Conservation (phyloP, 2,113 vertebrate genomes). For the Podarcis cretensis region DNA sequence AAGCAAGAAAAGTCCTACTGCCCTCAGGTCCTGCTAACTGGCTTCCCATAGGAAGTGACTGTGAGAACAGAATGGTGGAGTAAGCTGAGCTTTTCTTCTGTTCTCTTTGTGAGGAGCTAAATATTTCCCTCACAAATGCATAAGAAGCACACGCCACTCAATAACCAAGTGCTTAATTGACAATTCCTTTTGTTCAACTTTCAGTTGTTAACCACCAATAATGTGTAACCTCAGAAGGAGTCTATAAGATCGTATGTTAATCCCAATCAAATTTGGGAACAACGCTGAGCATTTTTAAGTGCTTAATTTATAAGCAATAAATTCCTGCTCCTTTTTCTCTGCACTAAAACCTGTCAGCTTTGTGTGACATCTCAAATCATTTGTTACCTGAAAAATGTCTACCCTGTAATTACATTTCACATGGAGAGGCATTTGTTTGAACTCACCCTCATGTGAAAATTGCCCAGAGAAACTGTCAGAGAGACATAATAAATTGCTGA, state of each 20-base stretch:
- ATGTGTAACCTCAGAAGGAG: background rate
- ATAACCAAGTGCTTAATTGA: background rate
- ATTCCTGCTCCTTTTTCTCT: conserved; percentile 4
- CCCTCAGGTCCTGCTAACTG: no score
- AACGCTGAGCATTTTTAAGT: conserved; percentile 3
- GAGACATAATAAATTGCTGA: background rate
- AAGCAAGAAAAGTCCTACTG: no score
- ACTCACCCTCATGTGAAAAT: conserved; percentile 33
- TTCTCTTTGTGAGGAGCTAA: background rate
- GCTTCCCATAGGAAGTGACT: no score
- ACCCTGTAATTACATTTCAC: conserved; percentile 6
- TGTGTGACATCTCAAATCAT: background rate
- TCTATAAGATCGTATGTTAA: background rate
- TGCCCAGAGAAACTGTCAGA: conserved; percentile 10
- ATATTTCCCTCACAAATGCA: background rate
- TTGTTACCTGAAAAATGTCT: background rate
- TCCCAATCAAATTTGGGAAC: background rate
- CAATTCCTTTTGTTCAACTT: background rate
- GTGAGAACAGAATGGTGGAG: background rate
- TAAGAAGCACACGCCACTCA: background rate
- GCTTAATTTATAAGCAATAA: conserved; percentile 11
- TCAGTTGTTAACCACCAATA: background rate
- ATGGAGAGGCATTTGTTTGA: conserved; percentile 32
- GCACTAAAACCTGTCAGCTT: background rate
- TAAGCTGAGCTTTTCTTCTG: background rate